These are phyloP conservation scores for Oscheius sp. DNA, from an alignment of 2,888 invertebrate genomes.

Conservation along the genomic window DNA sequence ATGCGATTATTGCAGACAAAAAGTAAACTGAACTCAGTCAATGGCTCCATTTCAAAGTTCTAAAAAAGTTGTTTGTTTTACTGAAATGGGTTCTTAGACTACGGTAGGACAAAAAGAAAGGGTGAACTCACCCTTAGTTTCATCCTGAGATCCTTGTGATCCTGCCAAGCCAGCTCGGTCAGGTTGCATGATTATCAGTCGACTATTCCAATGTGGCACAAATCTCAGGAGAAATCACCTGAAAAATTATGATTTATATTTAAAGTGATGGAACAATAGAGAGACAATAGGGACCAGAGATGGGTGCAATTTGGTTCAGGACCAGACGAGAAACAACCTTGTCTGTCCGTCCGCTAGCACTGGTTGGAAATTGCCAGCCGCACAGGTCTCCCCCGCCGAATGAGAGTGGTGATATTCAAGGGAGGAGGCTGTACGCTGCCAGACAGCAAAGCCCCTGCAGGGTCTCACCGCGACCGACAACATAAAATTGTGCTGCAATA, in stretches of 20 bases:
- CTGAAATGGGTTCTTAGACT: too few species aligned
- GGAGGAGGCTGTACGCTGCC: constrained; percentile 21
- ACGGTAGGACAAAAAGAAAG: background rate
- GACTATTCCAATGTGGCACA: too few species aligned
- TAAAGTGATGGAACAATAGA: background rate
- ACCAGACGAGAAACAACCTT: background rate
- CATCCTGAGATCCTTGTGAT: background rate
- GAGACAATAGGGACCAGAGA: background rate
- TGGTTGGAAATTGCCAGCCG: constrained; percentile 11
- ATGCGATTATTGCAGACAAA: background rate
- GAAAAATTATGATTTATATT: background rate
- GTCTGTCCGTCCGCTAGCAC: background rate
- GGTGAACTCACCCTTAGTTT: background rate
- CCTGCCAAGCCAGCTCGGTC: background rate
- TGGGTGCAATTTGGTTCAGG: background rate
- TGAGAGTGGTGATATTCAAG: constrained; percentile 21
- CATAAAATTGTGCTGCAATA: constrained; percentile 1
- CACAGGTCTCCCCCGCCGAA: constrained; percentile 9
- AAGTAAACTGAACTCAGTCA: background rate
- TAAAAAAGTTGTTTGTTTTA: too few species aligned
- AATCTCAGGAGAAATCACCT: constrained; percentile 1
- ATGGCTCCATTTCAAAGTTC: too few species aligned
- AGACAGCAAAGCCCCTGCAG: background rate
- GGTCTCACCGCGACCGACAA: background rate
- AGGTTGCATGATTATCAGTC: background rate